These are phyloP conservation scores for Australoheros facetus DNA, from an alignment of 2,797 vertebrate species.

Conservation along the genomic window DNA sequence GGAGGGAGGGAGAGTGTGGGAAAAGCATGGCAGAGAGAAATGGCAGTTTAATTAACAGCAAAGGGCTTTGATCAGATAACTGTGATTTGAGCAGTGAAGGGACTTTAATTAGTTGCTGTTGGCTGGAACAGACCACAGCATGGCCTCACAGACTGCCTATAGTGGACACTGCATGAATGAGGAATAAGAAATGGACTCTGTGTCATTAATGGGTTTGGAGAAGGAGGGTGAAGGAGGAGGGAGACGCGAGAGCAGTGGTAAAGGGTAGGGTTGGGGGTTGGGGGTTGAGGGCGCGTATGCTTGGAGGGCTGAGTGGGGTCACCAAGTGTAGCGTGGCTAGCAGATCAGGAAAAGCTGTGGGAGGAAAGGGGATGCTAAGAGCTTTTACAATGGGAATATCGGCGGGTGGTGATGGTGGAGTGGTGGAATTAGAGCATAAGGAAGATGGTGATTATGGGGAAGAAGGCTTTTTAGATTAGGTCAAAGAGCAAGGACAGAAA, in stretches of 20 bases:
- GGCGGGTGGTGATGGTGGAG: background rate
- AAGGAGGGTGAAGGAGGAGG: background rate
- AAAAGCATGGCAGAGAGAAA: constrained; percentile 37
- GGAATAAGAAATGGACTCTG: constrained; percentile 18
- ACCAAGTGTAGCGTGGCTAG: constrained; percentile 45
- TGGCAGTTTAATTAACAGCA: constrained; percentile 69
- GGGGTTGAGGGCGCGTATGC: constrained; percentile 9
- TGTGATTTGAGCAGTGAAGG: constrained; percentile 38
- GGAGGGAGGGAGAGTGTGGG: constrained; percentile 1
- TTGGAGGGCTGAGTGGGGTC: constrained; percentile 42
- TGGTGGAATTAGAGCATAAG: constrained; percentile 16
- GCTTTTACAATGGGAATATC: constrained; percentile 33
- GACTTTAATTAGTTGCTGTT: constrained; percentile 67
- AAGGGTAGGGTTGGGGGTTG: background rate
- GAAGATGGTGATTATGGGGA: constrained; percentile 23
- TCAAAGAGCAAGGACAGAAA: constrained; percentile 1
- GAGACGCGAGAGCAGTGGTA: background rate
- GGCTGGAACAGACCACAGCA: constrained; percentile 48
- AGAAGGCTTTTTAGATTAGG: constrained; percentile 1
- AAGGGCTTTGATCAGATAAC: constrained; percentile 59
- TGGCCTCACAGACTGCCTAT: constrained; percentile 32
- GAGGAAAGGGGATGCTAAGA: constrained; percentile 36
- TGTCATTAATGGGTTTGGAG: constrained; percentile 36
- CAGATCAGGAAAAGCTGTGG: constrained; percentile 35
- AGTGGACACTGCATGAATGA: constrained; percentile 25